Base-by-base conservation (phyloP, 2,888 invertebrate species). In the Microctonus brassicae region DNA sequence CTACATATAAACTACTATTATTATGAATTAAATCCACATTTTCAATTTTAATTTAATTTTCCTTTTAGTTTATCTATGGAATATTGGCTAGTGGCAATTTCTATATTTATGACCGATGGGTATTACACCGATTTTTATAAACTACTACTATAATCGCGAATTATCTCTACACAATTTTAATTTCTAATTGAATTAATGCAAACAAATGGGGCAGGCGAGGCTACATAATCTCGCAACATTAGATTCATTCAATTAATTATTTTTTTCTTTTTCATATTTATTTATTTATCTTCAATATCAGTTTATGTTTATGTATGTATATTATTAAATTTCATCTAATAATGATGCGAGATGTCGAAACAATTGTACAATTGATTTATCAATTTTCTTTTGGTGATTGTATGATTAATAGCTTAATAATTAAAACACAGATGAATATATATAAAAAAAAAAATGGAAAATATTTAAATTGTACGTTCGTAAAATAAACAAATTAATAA, bases 1-100 rank as follows among this genome's bases (percentile, higher is more conserved):
- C 71, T 67, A 70, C 72, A 74, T 72, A 69, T 60, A 72, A 67
- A 73, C 70, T 24, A 70, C 70, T 77, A 77, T n/a, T n/a, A 75
- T 76, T 76, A 17, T 7, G 47, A 78, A 13, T 58, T 34, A 13
- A 75, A 76, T 74, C 77, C 77, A 75, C 60, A 57, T 42, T 63
- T 64, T 60, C 61, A 55, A 24, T 67, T 39, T 60, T 47, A 36
- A 60, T 58, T 17, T 58, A 6, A n/a, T n/a, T n/a, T 67, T 58
- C 63, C 72, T 24, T 66, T 58, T 69, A 60, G 55, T 69, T 66
- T 36, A 24, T 36, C 55, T 69, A 70, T 69, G 72, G 70, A 62
- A 69, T 65, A 66, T 69, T 39, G 20, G 63, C 77, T 76, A 77
- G 73, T 62, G 64, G 61, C 70, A 72, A 68, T 26, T 76, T 70